Evolutionary conservation across 2,888 invertebrate species (phyloP).

Genomic region (Drosophila fulvimacula): DNA sequence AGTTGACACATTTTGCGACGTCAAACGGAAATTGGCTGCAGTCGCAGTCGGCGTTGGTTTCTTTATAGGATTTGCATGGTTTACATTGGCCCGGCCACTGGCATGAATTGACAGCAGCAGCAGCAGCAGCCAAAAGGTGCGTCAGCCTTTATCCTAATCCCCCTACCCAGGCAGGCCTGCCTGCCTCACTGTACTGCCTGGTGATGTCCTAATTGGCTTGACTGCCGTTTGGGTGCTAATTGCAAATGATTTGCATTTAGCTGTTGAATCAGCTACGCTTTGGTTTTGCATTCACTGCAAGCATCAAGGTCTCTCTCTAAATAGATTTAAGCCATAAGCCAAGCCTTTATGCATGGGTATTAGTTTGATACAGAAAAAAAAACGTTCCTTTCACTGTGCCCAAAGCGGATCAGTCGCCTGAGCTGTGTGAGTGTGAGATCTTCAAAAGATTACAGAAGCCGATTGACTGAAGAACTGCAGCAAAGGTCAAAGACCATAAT

Average conservation of each 20-base stretch:
- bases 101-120: constrained; percentile 22
- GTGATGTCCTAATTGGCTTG: constrained; percentile 55
- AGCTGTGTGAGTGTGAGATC: constrained; percentile 16
- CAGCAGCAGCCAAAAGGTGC: constrained; percentile 37
- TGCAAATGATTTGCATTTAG: constrained; percentile 61
- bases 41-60: constrained; percentile 51
- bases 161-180: background rate
- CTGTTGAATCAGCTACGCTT: constrained; percentile 43
- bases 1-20: constrained; percentile 74
- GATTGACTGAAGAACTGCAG: constrained; percentile 6
- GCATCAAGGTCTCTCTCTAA: constrained; percentile 9
- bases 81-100: constrained; percentile 40
- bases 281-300: constrained; percentile 16
- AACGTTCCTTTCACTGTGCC: background rate
- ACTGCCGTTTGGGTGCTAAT: constrained; percentile 49
- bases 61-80: constrained; percentile 62
- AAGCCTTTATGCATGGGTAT: background rate
- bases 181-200: constrained; percentile 1
- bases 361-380: background rate
- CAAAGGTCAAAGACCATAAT: background rate
- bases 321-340: constrained; percentile 21
- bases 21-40: constrained; percentile 76
- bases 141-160: constrained; percentile 8
- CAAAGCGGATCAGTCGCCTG: constrained; percentile 10
- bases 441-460: constrained; percentile 31